Percentiles rank a stretch among this genome's conserved stretches.
Conservation (phyloP, 2,797 vertebrate genomes). For the Siniperca undulata region DNA sequence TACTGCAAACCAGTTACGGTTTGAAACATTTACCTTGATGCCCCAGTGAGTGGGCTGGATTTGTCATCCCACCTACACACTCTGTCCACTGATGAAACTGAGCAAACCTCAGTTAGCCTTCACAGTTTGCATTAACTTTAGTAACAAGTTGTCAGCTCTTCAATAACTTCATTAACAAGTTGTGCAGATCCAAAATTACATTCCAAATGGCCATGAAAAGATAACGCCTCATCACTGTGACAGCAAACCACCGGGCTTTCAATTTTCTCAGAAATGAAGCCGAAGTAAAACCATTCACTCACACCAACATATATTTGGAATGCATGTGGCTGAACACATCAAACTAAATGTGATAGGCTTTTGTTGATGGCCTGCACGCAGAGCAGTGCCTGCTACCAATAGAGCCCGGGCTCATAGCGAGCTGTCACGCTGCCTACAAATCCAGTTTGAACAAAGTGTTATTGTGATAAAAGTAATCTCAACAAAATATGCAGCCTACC, state of each 20-base stretch:
- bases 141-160: constrained; percentile 33
- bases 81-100: not conserved
- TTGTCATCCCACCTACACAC: not conserved
- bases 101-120: constrained; percentile 3
- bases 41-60: not conserved
- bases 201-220: constrained; percentile 40
- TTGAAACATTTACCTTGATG: constrained; percentile 13
- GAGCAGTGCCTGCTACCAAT: constrained; percentile 43
- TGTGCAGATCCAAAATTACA: not conserved
- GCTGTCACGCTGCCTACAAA: constrained; percentile 46
- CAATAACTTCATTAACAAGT: constrained; percentile 16
- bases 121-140: constrained; percentile 12
- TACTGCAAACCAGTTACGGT: not conserved
- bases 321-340: constrained; percentile 42
- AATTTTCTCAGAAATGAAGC: constrained; percentile 32
- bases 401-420: constrained; percentile 40
- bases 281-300: constrained; percentile 27
- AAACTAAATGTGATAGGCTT: constrained; percentile 39
- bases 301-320: constrained; percentile 34
- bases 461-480: constrained; percentile 56
- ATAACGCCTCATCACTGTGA: constrained; percentile 14
- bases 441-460: constrained; percentile 55
- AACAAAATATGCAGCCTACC: constrained; percentile 53
- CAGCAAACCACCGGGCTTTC: constrained; percentile 17
- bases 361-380: constrained; percentile 38